Evolutionary conservation across 1,140 invertebrate genomes (phyloP), one percentile per base, ranked within the genome.

Genomic region (Cecropterus lyciades): DNA sequence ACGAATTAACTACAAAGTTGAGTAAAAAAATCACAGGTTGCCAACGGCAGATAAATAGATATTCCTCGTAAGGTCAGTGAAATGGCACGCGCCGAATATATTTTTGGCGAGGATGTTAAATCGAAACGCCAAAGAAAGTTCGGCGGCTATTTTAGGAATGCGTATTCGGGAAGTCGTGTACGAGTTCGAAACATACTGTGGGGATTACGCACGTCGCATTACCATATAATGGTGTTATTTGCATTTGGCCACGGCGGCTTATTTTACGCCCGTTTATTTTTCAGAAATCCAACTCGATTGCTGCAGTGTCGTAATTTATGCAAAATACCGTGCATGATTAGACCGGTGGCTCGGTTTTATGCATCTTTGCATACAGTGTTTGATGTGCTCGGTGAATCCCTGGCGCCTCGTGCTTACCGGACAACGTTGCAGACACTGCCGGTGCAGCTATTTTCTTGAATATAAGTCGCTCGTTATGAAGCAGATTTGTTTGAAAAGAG

Each of bases 171-270:
- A 74, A 80, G 73, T 69, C 69, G 51, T 70, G 66, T 70, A 80
- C 75, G 74, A 71, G 62, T 72, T 67, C 66, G 70, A 75, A 78
- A 78, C 70, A 73, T 60, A 70, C 64, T 74, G 72, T 53, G 70
- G 72, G 80, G 77, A 84, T 85, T 85, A 87, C 84, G 82, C 82
- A 82, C 76, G 70, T 78, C 72, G 72, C 73, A 89, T 89, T 89
- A 89, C 74, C 86, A 87, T 89, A 89, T 85, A 89, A 87, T 87
- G 77, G 86, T 74, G 82, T 80, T 86, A 87, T 87, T 89, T 87
- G 80, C 84, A 87, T 89, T 81, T 78, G 72, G 51, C 72, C 77
- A 73, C 74, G 63, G 73, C 65, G 75, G 74, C 73, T 84, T 77
- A 81, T 83, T 84, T 81, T 78, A 83, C 76, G 72, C 73, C 77